Conservation (phyloP, 1,140 invertebrate species). For the Brachionus rotundiformis region DNA sequence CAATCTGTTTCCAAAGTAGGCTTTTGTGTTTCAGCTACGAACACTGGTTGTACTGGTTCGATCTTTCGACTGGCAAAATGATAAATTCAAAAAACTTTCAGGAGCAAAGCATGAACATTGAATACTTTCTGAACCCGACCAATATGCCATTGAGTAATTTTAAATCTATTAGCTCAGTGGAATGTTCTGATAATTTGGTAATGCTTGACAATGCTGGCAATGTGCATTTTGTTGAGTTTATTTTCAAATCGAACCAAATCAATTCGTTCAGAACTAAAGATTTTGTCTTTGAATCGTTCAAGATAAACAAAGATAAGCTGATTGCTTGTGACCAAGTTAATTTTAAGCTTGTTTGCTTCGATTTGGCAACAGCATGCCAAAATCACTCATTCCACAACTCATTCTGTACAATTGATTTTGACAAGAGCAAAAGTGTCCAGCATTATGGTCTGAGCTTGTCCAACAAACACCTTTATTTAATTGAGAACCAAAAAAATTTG, state of each 20-base stretch:
- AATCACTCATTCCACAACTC: neutral
- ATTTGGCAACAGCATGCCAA: neutral
- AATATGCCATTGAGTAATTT: neutral
- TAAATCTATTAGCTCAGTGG: neutral
- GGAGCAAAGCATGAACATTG: neutral
- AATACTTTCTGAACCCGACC: slow-evolving; percentile 8
- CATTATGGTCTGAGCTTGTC: neutral
- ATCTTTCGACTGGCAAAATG: neutral
- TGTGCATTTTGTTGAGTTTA: neutral
- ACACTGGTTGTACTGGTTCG: neutral
- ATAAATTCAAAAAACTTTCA: neutral
- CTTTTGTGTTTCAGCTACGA: neutral
- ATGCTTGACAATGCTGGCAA: neutral
- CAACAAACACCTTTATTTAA: neutral
- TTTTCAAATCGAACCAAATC: neutral
- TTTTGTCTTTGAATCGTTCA: neutral
- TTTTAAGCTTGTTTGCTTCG: neutral
- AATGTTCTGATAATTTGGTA: neutral
- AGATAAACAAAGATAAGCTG: neutral
- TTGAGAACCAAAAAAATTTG: neutral
- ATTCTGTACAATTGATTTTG: neutral
- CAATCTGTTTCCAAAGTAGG: neutral
- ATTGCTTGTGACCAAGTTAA: neutral
- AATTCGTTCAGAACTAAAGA: neutral
- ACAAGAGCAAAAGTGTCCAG: neutral